Evolutionary conservation across 2,888 invertebrate genomes (phyloP), one percentile per base, ranked within the genome.

Genomic region (Drosophila diplacantha): DNA sequence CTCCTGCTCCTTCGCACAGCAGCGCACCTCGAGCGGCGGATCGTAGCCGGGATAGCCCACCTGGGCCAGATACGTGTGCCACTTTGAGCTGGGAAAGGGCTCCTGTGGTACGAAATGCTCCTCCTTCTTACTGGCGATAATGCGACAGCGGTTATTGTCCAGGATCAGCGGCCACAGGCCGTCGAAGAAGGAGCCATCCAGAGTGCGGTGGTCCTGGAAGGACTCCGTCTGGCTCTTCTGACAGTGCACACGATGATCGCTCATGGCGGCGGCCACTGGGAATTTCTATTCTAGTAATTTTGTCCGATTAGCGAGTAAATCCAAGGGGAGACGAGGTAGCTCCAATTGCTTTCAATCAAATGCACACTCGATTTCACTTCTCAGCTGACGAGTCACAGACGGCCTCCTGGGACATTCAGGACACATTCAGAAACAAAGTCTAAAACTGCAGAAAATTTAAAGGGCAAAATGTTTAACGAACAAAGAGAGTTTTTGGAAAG

Each of bases 101-200:
- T 66, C 38, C n/a, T 59, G 22, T 0, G 87, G 86, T 20, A 62
- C 58, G 53, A 82, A 85, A 20, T 51, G 76, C n/a, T 69, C 56
- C 0, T 29, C 35, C 5, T 71, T 35, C 20, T 69, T 54, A 38
- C 71, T 78, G 20, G 58, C 46, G 18, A 74, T 62, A 20, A 74
- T 63, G 6, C 74, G 76, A 44, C 85, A 87, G 11, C 58, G 31
- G 50, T 83, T 84, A 5, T 78, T 71, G 1, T 84, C 69, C 18
- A 87, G 57, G 51, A 86, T 76, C n/a, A 75, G 49, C 0, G 86
- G 86, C 87, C 87, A 85, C 7, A 86, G 59, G 6, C 70, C 62
- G 6, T 86, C 81, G 18, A 84, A 82, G 54, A 85, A 83, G 7
- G 73, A 57, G 14, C 56, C 69, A 18, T 61, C 59, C 65, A 81